Base-by-base conservation (phyloP, 2,888 invertebrate genomes). In the Masnerella sp. region DNA sequence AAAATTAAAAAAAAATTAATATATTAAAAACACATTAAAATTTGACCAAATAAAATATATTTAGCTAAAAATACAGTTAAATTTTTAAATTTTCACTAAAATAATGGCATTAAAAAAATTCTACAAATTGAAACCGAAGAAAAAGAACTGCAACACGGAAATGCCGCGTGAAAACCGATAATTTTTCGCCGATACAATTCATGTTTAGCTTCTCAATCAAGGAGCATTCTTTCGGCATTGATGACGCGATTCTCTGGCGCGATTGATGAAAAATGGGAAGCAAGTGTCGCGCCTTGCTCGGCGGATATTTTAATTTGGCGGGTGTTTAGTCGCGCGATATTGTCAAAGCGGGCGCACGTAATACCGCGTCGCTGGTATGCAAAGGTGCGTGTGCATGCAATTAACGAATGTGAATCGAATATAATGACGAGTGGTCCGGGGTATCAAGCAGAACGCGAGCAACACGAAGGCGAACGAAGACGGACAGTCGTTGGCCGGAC, bases 351-450 rank as follows among this genome's bases (percentile, higher is more conserved):
- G 62, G 65, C 61, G 68, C 76, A 64, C 72, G 79, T 80, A 73
- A 77, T 76, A 75, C 72, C 74, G 71, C 77, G 74, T 25, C 18
- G 17, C 43, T 36, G 40, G 62, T 64, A 76, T 78, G 79, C 80
- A 77, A 78, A 79, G 78, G 80, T 79, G 80, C 81, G 83, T 83
- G 80, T 80, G 82, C 82, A 78, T 77, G 82, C 83, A 85, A 85
- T 85, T 84, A 85, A 83, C 82, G 81, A 80, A 79, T 80, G 72
- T 75, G 79, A 80, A 80, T 79, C 78, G 80, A 79, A 80, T 79
- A 80, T 84, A 84, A 85, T 83, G 82, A 85, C 84, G 83, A 85
- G 83, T 81, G 83, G 83, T 83, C 82, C 81, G 73, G 77, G 73
- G 77, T 76, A 79, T 67, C 79, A 54, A 73, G 59, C 64, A 71